These are phyloP conservation scores for Noctua janthe DNA, from an alignment of 2,888 invertebrate species.

Conservation along the genomic window DNA sequence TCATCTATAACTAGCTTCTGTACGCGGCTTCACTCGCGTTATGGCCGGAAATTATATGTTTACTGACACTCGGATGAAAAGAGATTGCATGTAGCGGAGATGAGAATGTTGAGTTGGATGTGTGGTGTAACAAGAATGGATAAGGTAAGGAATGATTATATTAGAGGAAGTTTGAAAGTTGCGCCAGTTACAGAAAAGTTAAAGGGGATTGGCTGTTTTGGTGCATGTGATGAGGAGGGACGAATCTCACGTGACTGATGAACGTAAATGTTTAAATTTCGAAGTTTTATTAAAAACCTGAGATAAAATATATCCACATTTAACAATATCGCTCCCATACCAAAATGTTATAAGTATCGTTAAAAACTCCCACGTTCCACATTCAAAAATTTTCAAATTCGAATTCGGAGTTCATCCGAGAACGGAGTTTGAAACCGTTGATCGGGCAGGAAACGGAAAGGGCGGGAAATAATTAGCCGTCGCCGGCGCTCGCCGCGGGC, in stretches of 20 bases:
- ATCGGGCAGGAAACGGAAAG: conserved; percentile 82
- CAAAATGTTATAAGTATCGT: conserved; percentile 28
- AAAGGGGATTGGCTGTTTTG: too few species aligned
- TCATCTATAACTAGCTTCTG: neutral
- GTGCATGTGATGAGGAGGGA: too few species aligned
- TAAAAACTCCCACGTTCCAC: conserved; percentile 66
- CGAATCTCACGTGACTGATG: too few species aligned
- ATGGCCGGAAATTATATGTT: too few species aligned
- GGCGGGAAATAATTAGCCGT: conserved; percentile 88
- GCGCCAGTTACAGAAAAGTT: too few species aligned
- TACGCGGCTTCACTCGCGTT: too few species aligned
- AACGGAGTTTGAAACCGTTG: conserved; percentile 68
- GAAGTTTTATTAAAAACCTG: neutral
- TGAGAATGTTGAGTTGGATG: too few species aligned
- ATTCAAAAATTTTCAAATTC: conserved; percentile 65
- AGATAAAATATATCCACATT: neutral
- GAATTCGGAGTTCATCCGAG: conserved; percentile 67
- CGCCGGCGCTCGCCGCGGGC: conserved; percentile 77
- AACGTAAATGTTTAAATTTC: neutral
- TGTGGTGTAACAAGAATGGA: too few species aligned
- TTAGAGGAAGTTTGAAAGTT: too few species aligned
- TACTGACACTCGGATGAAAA: too few species aligned
- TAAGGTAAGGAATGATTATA: too few species aligned
- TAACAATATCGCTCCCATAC: neutral
- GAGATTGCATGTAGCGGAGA: too few species aligned